Conservation (phyloP, 2,113 vertebrate genomes). For the Paramormyrops kingsleyae region DNA sequence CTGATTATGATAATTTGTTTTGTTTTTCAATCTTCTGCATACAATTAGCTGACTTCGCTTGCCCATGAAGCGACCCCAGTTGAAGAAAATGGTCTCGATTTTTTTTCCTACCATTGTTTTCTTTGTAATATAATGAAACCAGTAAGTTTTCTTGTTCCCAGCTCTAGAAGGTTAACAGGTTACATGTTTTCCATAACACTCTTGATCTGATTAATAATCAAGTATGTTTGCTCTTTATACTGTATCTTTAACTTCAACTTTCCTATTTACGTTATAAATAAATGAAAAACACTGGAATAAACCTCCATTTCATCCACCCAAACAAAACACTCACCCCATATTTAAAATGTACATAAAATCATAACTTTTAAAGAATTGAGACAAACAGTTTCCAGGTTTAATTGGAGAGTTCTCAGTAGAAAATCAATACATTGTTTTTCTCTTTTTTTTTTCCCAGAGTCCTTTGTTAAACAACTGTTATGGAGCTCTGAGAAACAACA, state of each 20-base stretch:
- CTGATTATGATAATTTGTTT: neutral
- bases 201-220: neutral
- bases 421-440: neutral
- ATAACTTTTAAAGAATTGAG: neutral
- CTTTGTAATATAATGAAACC: neutral
- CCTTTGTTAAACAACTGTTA: neutral
- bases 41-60: neutral
- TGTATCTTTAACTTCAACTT: neutral
- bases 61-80: neutral
- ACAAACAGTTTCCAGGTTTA: neutral
- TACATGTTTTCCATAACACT: neutral
- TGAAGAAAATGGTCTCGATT: neutral
- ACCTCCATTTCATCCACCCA: neutral
- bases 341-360: neutral
- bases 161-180: neutral
- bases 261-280: neutral
- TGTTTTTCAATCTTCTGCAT: neutral
- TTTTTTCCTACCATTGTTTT: neutral
- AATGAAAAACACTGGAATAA: neutral
- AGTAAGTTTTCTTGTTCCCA: neutral
- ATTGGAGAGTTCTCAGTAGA: neutral
- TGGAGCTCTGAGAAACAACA: neutral
- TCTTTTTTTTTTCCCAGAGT: neutral
- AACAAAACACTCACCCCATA: neutral
- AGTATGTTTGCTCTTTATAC: neutral